Evolutionary conservation across 1,140 invertebrate species (phyloP), one percentile per base, ranked within the genome.

Genomic region (Xylocopa sonorina): DNA sequence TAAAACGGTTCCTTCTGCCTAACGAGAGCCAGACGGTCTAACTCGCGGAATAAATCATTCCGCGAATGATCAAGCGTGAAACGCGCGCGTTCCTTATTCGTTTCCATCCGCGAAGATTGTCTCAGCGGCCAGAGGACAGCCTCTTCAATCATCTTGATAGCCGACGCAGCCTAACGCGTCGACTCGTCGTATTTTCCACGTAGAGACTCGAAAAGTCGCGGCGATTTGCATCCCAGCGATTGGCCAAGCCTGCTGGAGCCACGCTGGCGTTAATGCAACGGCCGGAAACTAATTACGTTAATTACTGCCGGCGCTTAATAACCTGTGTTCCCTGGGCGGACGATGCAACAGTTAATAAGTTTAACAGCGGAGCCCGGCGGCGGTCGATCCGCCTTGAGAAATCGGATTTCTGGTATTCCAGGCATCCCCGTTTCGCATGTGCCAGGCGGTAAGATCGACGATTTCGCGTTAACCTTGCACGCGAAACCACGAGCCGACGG

Each of bases 241-340:
- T 71, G 66, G 43, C 1, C 16, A 6, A 12, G 64, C 14, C 51
- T 2, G 12, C 18, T 24, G 32, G 27, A 24, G 16, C 32, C 50
- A 14, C 38, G 12, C 21, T 38, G 67, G 46, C 12, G 75, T 66
- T 75, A 75, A 83, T 69, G 72, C 75, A 82, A 66, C 41, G 64
- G 57, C 78, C 53, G 58, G 83, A 82, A 85, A 86, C 67, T 86
- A 85, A 86, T 86, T 74, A 85, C 63, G 55, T 82, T 86, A 86
- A 86, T 85, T 82, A 75, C 66, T 60, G 62, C 55, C 55, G 76
- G 50, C 75, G 67, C 63, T 86, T 80, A 84, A 71, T 83, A 75
- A 83, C 71, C 50, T 41, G 53, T 55, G 63, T 75, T 55, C 48
- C n/a, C 64, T 68, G 75, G 32, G 60, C 57, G n/a, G n/a, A 24